Evolutionary conservation across 2,113 vertebrate genomes (phyloP).

Genomic region (Girardinichthys multiradiatus): DNA sequence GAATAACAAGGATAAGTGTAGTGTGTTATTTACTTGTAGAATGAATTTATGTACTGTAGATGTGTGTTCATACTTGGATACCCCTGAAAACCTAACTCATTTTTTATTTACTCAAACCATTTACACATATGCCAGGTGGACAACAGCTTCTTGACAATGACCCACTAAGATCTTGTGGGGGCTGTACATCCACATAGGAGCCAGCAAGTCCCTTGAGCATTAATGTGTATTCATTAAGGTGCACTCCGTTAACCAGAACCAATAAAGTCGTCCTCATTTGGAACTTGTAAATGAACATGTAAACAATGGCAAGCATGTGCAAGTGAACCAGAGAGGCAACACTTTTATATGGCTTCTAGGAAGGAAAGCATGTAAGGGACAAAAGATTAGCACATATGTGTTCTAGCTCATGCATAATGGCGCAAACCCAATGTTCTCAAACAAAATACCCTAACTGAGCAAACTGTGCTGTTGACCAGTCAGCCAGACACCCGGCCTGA

Average conservation of each 20-base stretch:
- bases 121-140: slow-evolving; percentile 22
- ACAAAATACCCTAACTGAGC: slow-evolving; percentile 34
- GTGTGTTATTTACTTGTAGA: neutral
- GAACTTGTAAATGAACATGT: slow-evolving; percentile 31
- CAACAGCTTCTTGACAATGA: slow-evolving; percentile 27
- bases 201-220: slow-evolving; percentile 33
- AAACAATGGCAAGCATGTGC: slow-evolving; percentile 13
- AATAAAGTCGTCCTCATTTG: slow-evolving; percentile 26
- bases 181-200: slow-evolving; percentile 17
- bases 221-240: slow-evolving; percentile 50
- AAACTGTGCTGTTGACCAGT: slow-evolving; percentile 24
- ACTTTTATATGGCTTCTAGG: too few relatives aligned
- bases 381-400: neutral
- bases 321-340: neutral
- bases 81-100: neutral
- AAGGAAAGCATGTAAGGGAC: too few relatives aligned
- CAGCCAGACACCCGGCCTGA: slow-evolving; percentile 35
- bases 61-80: neutral
- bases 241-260: slow-evolving; percentile 39
- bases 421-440: slow-evolving; percentile 32
- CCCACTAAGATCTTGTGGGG: slow-evolving; percentile 42
- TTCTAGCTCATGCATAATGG: slow-evolving; percentile 7
- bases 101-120: slow-evolving; percentile 22
- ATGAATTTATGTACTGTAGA: neutral
- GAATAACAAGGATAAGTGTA: neutral